phyloP scores from a whole-genome alignment of 2,888 invertebrate species.

The Polia nebulosa region DNA sequence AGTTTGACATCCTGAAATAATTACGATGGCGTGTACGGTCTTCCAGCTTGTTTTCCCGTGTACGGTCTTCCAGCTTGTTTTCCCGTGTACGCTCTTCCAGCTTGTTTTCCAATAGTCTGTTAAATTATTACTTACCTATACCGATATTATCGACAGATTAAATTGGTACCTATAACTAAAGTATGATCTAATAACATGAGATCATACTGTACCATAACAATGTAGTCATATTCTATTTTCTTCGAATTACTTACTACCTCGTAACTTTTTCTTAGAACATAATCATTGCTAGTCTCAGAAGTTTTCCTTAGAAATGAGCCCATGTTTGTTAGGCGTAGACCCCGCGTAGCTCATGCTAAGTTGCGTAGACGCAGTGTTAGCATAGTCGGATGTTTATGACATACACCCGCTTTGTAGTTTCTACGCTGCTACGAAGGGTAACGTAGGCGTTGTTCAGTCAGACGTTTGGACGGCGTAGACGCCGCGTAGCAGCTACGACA shows the following conservation, averaged over 20 bases:
- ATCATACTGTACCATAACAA: constrained; percentile 31
- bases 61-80: too few species aligned
- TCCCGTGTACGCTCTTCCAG: neutral
- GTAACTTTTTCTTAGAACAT: constrained; percentile 13
- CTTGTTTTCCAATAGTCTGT: neutral
- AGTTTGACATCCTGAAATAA: too few species aligned
- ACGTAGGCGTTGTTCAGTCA: too few species aligned
- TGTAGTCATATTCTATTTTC: neutral
- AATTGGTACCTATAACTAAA: neutral
- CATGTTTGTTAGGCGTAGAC: neutral
- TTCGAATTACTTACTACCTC: constrained; percentile 1
- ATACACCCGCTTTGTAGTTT: too few species aligned
- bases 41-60: too few species aligned
- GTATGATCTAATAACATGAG: constrained; percentile 28
- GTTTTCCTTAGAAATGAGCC: neutral
- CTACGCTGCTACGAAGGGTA: too few species aligned
- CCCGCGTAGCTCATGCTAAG: neutral
- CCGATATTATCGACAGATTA: neutral
- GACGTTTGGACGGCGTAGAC: neutral
- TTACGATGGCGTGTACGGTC: too few species aligned
- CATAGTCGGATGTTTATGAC: too few species aligned
- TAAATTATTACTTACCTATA: neutral
- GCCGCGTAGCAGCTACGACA: neutral
- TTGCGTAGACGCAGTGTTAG: neutral
- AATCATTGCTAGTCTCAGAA: neutral